phyloP scores from a whole-genome alignment of 2,113 vertebrate species.

The Urocolius indicus region DNA sequence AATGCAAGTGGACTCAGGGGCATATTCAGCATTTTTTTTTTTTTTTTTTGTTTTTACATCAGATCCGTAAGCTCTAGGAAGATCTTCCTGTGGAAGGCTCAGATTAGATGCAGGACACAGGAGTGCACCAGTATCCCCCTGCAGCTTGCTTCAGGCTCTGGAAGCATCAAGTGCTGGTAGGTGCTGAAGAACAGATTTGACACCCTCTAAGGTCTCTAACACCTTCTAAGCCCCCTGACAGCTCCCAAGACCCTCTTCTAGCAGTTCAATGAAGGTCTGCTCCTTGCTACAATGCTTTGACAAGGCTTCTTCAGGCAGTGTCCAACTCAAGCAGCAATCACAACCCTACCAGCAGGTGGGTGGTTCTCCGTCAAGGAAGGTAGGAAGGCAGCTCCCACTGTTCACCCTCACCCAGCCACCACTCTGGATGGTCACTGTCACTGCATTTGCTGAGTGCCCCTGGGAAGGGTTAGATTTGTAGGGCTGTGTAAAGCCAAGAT shows the following conservation, averaged over 20 bases:
- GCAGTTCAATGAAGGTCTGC: not conserved
- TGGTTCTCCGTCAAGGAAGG: rapidly evolving
- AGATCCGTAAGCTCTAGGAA: not conserved
- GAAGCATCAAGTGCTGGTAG: not conserved
- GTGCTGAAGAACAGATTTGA: not conserved
- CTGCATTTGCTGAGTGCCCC: not conserved
- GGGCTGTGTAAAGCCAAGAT: not conserved
- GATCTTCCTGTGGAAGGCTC: not conserved
- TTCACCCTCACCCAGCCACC: not conserved
- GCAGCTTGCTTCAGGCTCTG: not conserved
- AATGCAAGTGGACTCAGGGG: not conserved
- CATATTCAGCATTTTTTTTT: not conserved
- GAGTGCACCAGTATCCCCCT: not conserved
- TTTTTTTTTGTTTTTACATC: not conserved
- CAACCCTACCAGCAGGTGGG: rapidly evolving
- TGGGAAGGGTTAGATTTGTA: not conserved
- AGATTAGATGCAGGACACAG: not conserved
- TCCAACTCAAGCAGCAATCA: not conserved
- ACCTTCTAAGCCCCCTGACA: not conserved
- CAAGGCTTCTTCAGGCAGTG: not conserved
- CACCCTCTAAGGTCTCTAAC: not conserved
- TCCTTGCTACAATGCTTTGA: not conserved
- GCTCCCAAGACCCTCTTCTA: not conserved
- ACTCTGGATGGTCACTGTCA: not conserved
- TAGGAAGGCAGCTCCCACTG: not conserved